Base-by-base conservation (phyloP, 2,797 vertebrate species). In the Gadopsis bispinosus region DNA sequence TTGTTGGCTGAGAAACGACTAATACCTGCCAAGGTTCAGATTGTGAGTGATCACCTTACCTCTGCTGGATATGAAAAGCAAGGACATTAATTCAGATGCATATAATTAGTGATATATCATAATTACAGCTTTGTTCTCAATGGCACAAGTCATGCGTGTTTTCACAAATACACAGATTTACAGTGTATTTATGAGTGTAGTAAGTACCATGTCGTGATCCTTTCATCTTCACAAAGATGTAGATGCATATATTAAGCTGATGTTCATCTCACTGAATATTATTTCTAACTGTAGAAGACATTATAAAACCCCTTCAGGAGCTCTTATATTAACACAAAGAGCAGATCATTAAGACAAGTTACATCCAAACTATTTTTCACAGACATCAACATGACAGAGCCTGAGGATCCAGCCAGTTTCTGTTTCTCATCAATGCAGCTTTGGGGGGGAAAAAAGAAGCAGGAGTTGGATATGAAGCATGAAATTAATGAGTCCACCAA, bases 401-500 rank as follows among this genome's bases (percentile, higher is more conserved):
- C 20, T 67, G 58, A 29, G 19, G 10, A 64, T 69, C 16, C 63
- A 76, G 73, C 19, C 71, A 22, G 59, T 78, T 80, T 89, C 82
- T 89, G 87, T 90, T 88, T 91, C 87, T 82, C 82, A 83, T 93
- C 85, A 81, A 22, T 56, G 59, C 70, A 60, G 68, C 75, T 77
- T 81, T 51, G 22, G 55, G 41, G 50, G 48, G 78, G 62, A 65
- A 69, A 77, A 64, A 74, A 51, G 55, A 14, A 80, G 74, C 68
- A 73, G 62, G 47, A 72, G 35, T 75, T 51, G 64, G 80, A 88
- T 73, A 59, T 79, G 84, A 93, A 89, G 85, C 77, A 83, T 91
- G 85, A 92, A 89, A 91, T 85, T 47, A 91, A 92, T 79, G 87
- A 88, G 81, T 84, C 54, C 56, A 84, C 63, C 84, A 67, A 82